Evolutionary conservation across 2,113 vertebrate species (phyloP), one percentile per base, ranked within the genome.

Genomic region (Gallinago paraguaiae): DNA sequence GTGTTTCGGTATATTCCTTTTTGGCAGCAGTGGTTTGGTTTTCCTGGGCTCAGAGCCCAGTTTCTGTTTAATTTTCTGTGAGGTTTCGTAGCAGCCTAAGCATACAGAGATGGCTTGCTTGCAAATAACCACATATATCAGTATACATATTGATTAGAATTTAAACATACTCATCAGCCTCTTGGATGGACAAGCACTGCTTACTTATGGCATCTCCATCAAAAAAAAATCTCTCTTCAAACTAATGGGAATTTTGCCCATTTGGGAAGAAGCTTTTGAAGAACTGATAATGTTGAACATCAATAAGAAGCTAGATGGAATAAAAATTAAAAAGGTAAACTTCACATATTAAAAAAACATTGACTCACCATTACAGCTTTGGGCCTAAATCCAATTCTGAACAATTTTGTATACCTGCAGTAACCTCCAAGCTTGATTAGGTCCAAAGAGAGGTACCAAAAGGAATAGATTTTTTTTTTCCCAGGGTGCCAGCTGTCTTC

Each of bases 51-150:
- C 71, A 63, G 59, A 67, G 93, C 94, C 96, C 88, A 97, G 96
- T 96, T 97, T 97, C 93, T 96, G 76, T 97, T 97, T 96, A 92
- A 80, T 92, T 88, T 96, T 96, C 87, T 93, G 75, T 83, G 83
- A 86, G 84, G 84, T 72, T 96, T 95, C 87, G 50, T 85, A 95
- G 94, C 89, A 92, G 87, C 79, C 50, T 60, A 67, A 68, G 75
- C 71, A 68, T 51, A 84, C 57, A 82, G 82, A 70, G n/a, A 30
- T 39, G 35, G 33, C 64, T 85, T 91, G 75, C 92, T 93, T 94
- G 71, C 83, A 95, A 94, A 94, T 76, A 92, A 39, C 48, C 57
- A 12, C 0, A 0, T 46, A 80, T 77, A 63, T 74, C 75, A 43
- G 17, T 78, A 43, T 23, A 51, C 17, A 33, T 82, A 82, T 31